These are phyloP conservation scores for Creontiades dilutus DNA, from an alignment of 2,888 invertebrate species.

Conservation along the genomic window DNA sequence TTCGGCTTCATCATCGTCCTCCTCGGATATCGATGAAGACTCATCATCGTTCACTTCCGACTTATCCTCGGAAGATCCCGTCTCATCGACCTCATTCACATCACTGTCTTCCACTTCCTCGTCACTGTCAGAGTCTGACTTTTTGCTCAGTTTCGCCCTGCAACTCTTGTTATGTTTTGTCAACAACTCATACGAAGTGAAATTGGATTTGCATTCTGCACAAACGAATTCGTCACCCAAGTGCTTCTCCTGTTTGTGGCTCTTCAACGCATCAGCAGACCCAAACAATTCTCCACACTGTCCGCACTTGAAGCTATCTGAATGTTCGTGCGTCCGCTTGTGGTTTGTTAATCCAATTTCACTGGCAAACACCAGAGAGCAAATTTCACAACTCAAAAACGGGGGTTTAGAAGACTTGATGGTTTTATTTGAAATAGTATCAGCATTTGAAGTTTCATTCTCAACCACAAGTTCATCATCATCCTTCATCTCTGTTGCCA, in stretches of 20 bases:
- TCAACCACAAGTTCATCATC: not conserved
- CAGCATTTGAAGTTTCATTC: no score
- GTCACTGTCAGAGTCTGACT: constrained; percentile 67
- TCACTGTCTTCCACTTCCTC: constrained; percentile 70
- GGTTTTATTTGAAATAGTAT: not conserved
- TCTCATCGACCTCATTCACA: constrained; percentile 73
- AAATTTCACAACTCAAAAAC: constrained; percentile 73
- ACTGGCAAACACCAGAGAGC: constrained; percentile 74
- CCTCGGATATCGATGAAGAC: constrained; percentile 58
- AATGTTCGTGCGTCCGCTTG: constrained; percentile 73
- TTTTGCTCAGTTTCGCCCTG: constrained; percentile 65
- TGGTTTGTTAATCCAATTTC: constrained; percentile 74
- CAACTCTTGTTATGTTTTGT: constrained; percentile 73
- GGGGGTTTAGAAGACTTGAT: constrained; percentile 70
- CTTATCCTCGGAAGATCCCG: not conserved
- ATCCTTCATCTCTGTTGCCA: constrained; percentile 53
- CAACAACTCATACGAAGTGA: constrained; percentile 71
- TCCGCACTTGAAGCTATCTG: constrained; percentile 74
- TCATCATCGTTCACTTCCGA: not conserved
- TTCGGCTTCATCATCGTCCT: constrained; percentile 64
- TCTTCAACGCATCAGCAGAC: constrained; percentile 68
- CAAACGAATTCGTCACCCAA: constrained; percentile 73
- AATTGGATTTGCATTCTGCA: constrained; percentile 74
- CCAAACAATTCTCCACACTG: constrained; percentile 74
- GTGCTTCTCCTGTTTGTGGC: constrained; percentile 72